phyloP scores from a whole-genome alignment of 2,113 vertebrate species.

The Rhinoptilus africanus region DNA sequence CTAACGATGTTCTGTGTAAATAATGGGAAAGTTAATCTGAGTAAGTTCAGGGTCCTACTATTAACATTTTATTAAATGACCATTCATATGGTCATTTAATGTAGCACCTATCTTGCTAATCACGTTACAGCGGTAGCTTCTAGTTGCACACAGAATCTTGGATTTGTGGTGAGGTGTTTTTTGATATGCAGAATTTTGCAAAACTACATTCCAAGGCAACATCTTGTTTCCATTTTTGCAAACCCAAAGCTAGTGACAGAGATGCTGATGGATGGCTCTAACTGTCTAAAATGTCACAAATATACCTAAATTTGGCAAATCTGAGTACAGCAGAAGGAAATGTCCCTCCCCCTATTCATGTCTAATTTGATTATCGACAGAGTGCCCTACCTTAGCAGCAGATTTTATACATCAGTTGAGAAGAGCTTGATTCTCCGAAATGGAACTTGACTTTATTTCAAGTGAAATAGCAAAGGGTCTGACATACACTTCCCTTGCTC shows the following conservation, averaged over 20 bases:
- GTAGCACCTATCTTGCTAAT: neutral
- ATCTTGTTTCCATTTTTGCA: constrained; percentile 53
- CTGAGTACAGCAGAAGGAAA: constrained; percentile 19
- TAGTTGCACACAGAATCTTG: neutral
- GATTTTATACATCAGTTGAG: constrained; percentile 16
- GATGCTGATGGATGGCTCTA: constrained; percentile 32
- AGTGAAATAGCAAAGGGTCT: constrained; percentile 29
- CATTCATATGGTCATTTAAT: neutral
- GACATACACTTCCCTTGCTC: neutral
- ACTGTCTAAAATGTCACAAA: constrained; percentile 60
- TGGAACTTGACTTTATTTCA: constrained; percentile 23
- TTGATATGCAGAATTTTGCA: neutral
- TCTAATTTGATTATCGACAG: constrained; percentile 38
- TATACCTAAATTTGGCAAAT: constrained; percentile 40
- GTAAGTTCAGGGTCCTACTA: constrained; percentile 10
- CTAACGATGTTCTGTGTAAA: constrained; percentile 61
- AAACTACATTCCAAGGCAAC: constrained; percentile 34
- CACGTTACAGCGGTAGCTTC: neutral
- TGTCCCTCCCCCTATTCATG: constrained; percentile 31
- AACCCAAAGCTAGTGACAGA: constrained; percentile 40
- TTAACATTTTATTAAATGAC: constrained; percentile 51
- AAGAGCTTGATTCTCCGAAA: neutral
- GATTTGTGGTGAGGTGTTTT: neutral
- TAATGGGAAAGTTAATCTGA: constrained; percentile 53
- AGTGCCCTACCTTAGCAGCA: constrained; percentile 16